Base-by-base conservation (phyloP, 2,888 invertebrate genomes). In the Pachliopta kotzebuea region DNA sequence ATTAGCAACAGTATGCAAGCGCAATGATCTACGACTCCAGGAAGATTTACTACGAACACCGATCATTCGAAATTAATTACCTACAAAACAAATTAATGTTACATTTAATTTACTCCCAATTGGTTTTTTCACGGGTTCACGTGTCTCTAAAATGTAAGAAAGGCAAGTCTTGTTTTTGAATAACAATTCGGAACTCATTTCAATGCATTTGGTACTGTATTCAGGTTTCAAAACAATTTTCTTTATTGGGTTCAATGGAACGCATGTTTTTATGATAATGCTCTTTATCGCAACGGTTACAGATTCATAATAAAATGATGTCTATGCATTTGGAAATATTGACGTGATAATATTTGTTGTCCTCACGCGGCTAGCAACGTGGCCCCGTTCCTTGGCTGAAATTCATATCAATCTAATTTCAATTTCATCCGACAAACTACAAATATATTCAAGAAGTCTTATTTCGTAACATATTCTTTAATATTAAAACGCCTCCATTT, bases 271-370 rank as follows among this genome's bases (percentile, higher is more conserved):
- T 84, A 86, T 85, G 81, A 61, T 78, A 83, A 84, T 83, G 6
- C 57, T 63, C 69, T 62, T 76, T 78, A 80, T 78, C 76, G 70
- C 72, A 69, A 63, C 72, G 77, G 75, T 77, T 82, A 80, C 78
- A 78, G 83, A 87, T 86, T 85, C 86, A 87, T 86, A 85, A 84
- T 84, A 79, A 84, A 84, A 85, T 83, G 73, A 83, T 80, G 73
- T 73, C 76, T 78, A 76, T 81, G 76, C 74, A 83, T 81, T 79
- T 80, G 76, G 76, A 76, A 74, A 76, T 77, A 76, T 77, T 76
- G 76, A 68, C 70, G 69, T 70, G 74, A 75, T 77, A 79, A 80
- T 76, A 75, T 81, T 79, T 76, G 70, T 69, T 71, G 56, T 60
- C 63, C 61, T 83, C 88, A 88, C 88, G 88, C 79, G 82, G 75